Evolutionary conservation across 1,140 invertebrate species (phyloP).

Genomic region (Acyrthosiphon pisum): DNA sequence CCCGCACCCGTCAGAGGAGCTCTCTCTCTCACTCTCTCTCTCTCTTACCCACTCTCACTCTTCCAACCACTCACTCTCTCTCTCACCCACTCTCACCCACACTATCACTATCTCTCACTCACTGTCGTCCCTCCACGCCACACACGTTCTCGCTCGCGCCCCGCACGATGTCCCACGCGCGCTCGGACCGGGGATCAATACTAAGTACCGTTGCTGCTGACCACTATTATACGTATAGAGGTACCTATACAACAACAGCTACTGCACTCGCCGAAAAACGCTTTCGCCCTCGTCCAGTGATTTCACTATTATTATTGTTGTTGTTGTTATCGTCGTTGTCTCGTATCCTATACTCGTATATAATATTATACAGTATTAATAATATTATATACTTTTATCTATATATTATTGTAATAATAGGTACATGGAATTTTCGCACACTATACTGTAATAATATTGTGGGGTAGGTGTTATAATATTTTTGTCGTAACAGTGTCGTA

Average conservation of each 20-base stretch:
- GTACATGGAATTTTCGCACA: too few relatives aligned
- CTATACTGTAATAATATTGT: too few relatives aligned
- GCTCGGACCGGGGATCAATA: conserved; percentile 41
- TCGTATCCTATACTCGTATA: too few relatives aligned
- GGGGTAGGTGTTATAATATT: too few relatives aligned
- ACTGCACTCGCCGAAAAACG: conserved; percentile 2
- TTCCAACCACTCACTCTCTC: not conserved
- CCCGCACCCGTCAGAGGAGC: too few relatives aligned
- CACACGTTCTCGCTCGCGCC: not conserved
- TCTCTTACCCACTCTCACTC: not conserved
- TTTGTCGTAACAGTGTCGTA: too few relatives aligned
- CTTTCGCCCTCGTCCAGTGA: conserved; percentile 28
- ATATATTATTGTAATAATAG: too few relatives aligned
- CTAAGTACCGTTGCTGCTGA: conserved; percentile 52
- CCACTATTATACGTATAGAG: conserved; percentile 1
- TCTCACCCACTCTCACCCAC: not conserved
- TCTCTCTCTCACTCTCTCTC: too few relatives aligned
- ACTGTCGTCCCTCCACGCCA: not conserved
- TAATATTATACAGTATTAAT: too few relatives aligned
- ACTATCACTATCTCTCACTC: not conserved
- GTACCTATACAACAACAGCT: not conserved
- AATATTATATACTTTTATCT: too few relatives aligned
- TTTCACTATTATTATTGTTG: not conserved
- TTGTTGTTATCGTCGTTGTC: not conserved
- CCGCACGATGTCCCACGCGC: not conserved